A percentile compares a stretch with the other conserved stretches of the same genome.
Evolutionary conservation across 30 jellyfish, hydroid and myxozoan species (phyloP).

Genomic region (Aurelia aurita): DNA sequence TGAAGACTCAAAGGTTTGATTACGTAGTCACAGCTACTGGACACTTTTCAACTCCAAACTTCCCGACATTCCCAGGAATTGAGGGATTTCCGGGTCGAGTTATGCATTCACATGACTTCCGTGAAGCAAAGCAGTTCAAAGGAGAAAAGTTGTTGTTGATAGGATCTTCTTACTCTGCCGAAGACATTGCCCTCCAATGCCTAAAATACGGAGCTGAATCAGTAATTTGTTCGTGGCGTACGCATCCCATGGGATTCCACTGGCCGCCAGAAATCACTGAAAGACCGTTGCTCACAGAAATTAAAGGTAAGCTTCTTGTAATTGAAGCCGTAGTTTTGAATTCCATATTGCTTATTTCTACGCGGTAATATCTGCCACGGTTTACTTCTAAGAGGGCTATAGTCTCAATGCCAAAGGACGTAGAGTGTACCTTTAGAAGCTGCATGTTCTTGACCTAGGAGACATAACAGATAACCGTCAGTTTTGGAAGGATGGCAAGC

Average conservation of each 20-base stretch:
- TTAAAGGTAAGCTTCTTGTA: slow-evolving; percentile 8
- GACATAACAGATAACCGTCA: too few species aligned
- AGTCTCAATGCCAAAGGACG: too few species aligned
- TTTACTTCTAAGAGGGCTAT: too few species aligned
- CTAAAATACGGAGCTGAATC: slow-evolving; percentile 75
- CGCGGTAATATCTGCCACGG: too few species aligned
- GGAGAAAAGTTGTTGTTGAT: slow-evolving; percentile 44
- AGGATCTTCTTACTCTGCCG: slow-evolving; percentile 86
- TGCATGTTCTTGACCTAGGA: too few species aligned
- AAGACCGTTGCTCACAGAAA: slow-evolving; percentile 42
- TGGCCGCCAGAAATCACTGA: slow-evolving; percentile 81
- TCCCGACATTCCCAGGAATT: slow-evolving; percentile 74
- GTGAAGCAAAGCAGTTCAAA: slow-evolving; percentile 61
- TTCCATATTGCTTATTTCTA: too few species aligned
- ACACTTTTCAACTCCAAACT: slow-evolving; percentile 75
- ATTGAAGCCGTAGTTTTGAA: too few species aligned
- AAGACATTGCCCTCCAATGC: slow-evolving; percentile 83
- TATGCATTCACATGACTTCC: slow-evolving; percentile 83
- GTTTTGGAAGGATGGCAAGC: too few species aligned
- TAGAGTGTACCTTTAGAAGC: too few species aligned
- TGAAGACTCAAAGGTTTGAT: slow-evolving; percentile 48
- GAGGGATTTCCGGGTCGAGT: slow-evolving; percentile 74
- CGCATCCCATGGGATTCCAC: slow-evolving; percentile 72
- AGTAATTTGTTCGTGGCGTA: slow-evolving; percentile 55
- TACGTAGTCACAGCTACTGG: slow-evolving; percentile 82